Percentiles rank a stretch among this genome's conserved stretches.
These are phyloP conservation scores for Eumerus sabulonum DNA, from an alignment of 2,888 invertebrate species.

Conservation along the genomic window DNA sequence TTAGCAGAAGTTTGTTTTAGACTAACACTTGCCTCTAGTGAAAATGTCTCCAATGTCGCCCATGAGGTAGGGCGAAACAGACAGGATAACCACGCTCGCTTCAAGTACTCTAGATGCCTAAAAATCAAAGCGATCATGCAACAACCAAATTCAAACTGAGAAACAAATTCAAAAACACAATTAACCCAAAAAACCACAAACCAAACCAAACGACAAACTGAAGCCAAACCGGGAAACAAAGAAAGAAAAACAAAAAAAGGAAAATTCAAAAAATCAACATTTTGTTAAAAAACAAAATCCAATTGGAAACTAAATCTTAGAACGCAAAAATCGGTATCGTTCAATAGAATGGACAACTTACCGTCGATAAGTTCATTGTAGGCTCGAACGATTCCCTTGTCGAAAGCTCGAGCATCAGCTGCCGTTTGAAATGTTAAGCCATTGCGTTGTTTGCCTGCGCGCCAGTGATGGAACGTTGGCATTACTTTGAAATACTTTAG, in stretches of 20 bases:
- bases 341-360: slow-evolving; percentile 79
- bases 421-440: slow-evolving; percentile 98
- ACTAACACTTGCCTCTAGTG: no score
- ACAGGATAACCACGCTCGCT: no score
- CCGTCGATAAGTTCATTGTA: slow-evolving; percentile 95
- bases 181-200: slow-evolving; percentile 27
- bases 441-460: slow-evolving; percentile 95
- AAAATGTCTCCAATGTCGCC: no score
- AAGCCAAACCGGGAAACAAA: slow-evolving; percentile 7
- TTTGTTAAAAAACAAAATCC: slow-evolving; percentile 50
- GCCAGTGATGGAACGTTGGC: slow-evolving; percentile 99
- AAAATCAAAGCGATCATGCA: slow-evolving; percentile 60
- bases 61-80: no score
- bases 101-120: slow-evolving; percentile 34
- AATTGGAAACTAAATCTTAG: slow-evolving; percentile 24
- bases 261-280: slow-evolving; percentile 16
- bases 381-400: slow-evolving; percentile 93
- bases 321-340: no score
- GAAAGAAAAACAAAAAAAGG: slow-evolving; percentile 2
- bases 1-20: no score
- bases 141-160: slow-evolving; percentile 13
- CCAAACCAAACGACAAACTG: slow-evolving; percentile 10
- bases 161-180: slow-evolving; percentile 8
- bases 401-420: slow-evolving; percentile 95
- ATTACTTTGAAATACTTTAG: slow-evolving; percentile 98